Evolutionary conservation across 2,113 vertebrate genomes (phyloP).

Genomic region (Ammodytes dubius): DNA sequence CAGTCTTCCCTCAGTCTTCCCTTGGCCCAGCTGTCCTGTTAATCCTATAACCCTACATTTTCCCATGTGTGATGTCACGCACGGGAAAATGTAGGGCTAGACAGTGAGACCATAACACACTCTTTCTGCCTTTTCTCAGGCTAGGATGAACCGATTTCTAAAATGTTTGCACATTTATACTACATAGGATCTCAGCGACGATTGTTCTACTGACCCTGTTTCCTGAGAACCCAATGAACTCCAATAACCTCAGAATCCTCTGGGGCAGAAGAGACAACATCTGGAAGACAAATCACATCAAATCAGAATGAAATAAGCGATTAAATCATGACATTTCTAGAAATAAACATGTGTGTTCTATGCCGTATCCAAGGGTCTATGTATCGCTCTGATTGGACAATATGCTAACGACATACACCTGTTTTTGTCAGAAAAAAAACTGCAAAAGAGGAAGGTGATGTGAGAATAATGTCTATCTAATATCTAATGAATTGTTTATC

Average conservation of each 20-base stretch:
- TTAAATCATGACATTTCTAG: background rate
- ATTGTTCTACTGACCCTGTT: slow-evolving; percentile 87
- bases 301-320: background rate
- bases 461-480: too few species aligned
- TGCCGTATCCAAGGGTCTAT: background rate
- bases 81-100: too few species aligned
- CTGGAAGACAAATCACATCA: slow-evolving; percentile 67
- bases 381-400: background rate
- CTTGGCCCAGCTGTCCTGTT: too few species aligned
- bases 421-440: background rate
- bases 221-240: slow-evolving; percentile 98
- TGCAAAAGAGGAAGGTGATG: background rate
- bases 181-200: too few species aligned
- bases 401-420: slow-evolving; percentile 10
- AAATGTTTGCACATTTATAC: too few species aligned
- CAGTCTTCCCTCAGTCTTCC: too few species aligned
- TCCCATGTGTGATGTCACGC: too few species aligned
- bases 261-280: slow-evolving; percentile 97
- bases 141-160: too few species aligned
- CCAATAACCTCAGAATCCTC: slow-evolving; percentile 92
- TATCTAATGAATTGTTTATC: too few species aligned
- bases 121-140: too few species aligned
- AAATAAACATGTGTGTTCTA: background rate
- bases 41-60: too few species aligned
- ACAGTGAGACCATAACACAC: too few species aligned